Evolutionary conservation across 2,888 invertebrate species (phyloP), one percentile per base, ranked within the genome.

Genomic region (Ariolimax columbianus): DNA sequence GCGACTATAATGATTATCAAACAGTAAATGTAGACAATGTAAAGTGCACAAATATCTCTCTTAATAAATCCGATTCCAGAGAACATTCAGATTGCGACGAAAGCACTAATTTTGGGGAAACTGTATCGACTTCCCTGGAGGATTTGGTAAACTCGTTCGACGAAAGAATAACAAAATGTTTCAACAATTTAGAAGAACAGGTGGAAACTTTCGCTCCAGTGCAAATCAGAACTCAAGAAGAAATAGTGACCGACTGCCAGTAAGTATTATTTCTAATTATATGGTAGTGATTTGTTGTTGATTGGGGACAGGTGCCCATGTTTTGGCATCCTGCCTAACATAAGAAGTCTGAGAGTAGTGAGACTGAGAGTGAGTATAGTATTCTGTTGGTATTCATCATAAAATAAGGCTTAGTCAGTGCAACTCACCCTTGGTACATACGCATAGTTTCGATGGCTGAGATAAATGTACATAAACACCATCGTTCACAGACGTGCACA

Each of bases 231-330:
- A 97, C 97, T 82, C 98, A 99, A 95, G 99, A 99, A 95, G 99
- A 99, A 95, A 98, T 99, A 93, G 98, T 99, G 98, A 98, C 97
- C 95, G 99, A 99, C 95, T 99, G 98, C 97, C 99, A 99, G 99
- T 99, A 95, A 98, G 99, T 98, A 94, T 89, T 33, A 19, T 43
- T 33, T 38, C 0, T 66, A n/a, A 0, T 30, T 43, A 6, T 73
- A 43, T 73, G 26, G n/a, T n/a, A 43, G 7, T 43, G 38, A 73
- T 73, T 1, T 26, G 11, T 43, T 43, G 43, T 26, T 43, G n/a
- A n/a, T 47, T 73, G 43, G 26, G 73, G 30, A 43, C 6, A n/a
- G 26, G n/a, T 9, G n/a, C 11, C 73, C 73, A 73, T 43, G 43
- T 73, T 73, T 73, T 73, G 73, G 73, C 73, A 73, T 9, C 3